Evolutionary conservation across 2,797 vertebrate genomes (phyloP).

Genomic region (Anisognathus igniventris): DNA sequence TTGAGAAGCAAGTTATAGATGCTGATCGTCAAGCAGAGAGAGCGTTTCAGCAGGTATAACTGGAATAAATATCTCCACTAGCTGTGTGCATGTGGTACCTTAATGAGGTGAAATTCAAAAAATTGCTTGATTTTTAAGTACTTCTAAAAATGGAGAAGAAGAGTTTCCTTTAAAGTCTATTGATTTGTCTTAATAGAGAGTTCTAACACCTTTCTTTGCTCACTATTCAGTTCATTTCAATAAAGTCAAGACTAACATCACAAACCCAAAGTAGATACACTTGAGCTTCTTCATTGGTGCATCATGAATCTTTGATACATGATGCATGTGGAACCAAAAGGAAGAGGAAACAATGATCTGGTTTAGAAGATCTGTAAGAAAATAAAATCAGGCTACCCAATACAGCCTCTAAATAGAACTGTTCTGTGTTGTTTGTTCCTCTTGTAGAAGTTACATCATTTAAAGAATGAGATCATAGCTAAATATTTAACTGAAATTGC

Average conservation of each 20-base stretch:
- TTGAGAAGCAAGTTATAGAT: constrained; percentile 92
- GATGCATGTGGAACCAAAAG: neutral
- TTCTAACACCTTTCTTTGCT: neutral
- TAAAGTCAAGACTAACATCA: neutral
- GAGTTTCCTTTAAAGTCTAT: neutral
- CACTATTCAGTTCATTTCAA: neutral
- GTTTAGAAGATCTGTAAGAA: neutral
- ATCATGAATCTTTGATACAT: neutral
- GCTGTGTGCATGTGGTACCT: neutral
- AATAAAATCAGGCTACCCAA: neutral
- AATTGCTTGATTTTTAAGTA: neutral
- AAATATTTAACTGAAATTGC: neutral
- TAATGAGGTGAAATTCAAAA: neutral
- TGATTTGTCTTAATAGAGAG: neutral
- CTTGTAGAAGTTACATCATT: neutral
- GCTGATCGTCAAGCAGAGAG: constrained; percentile 89
- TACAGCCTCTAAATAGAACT: neutral
- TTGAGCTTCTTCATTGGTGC: neutral
- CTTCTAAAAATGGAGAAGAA: neutral
- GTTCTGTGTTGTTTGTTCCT: neutral
- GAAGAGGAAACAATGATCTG: neutral
- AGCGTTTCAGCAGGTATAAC: constrained; percentile 89
- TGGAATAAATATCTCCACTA: neutral
- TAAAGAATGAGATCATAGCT: neutral
- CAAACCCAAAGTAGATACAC: neutral